Evolutionary conservation across 2,797 vertebrate genomes (phyloP).

Genomic region (Chromis chromis): DNA sequence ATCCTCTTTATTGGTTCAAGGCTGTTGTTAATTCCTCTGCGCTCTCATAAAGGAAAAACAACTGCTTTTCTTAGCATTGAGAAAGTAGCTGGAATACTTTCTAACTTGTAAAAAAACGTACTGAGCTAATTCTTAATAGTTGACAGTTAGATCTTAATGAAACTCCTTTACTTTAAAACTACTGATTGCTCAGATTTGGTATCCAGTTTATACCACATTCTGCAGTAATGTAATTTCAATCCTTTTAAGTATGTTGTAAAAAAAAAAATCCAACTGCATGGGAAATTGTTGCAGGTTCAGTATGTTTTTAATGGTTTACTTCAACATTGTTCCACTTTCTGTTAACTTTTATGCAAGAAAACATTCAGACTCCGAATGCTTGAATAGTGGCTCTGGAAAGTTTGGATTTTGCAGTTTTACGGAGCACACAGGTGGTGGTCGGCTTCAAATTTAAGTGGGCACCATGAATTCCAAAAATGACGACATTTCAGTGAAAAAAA

Average conservation of each 20-base stretch:
- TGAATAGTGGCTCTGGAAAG: constrained; percentile 18
- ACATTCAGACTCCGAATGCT: neutral
- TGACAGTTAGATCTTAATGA: constrained; percentile 31
- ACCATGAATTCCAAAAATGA: neutral
- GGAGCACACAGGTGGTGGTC: neutral
- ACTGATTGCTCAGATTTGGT: constrained; percentile 7
- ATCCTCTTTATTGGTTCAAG: constrained; percentile 58
- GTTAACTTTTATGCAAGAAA: constrained; percentile 1
- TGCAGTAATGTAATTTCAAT: neutral
- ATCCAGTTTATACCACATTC: neutral
- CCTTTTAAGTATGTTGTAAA: neutral
- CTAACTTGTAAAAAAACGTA: constrained; percentile 42
- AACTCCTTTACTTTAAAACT: constrained; percentile 31
- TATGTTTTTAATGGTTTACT: constrained; percentile 14
- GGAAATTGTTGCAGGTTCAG: neutral
- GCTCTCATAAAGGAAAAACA: constrained; percentile 53
- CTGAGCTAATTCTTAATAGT: constrained; percentile 8
- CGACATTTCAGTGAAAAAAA: neutral
- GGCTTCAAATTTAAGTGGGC: neutral
- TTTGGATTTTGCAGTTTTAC: constrained; percentile 8
- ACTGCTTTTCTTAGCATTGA: constrained; percentile 37
- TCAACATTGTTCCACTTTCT: neutral
- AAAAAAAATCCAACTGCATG: neutral
- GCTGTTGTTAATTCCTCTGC: constrained; percentile 51
- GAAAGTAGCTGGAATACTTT: constrained; percentile 43